Base-by-base conservation (phyloP, 2,888 invertebrate species). In the Ornithoptera priamus region DNA sequence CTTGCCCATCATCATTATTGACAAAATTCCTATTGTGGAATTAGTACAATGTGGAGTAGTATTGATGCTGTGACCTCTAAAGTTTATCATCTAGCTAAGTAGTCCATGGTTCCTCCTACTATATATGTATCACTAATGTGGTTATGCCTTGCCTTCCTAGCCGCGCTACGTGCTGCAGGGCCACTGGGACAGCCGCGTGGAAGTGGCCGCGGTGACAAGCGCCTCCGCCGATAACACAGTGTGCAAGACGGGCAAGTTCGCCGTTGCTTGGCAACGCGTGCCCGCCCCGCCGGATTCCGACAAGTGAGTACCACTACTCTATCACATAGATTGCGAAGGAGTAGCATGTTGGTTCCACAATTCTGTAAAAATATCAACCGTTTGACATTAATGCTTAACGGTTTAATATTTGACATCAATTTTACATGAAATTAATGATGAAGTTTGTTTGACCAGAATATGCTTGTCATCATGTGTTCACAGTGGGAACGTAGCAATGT, bases 151-250 rank as follows among this genome's bases (percentile, higher is more conserved):
- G n/a, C 12, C 18, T n/a, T 20, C 12, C 66, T 95, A 96, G 96
- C 97, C 89, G 89, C 96, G 93, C 94, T 96, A 95, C 94, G 94
- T 95, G 77, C 91, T 96, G 71, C 95, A 95, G 75, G 96, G 99
- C 56, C 97, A 97, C 73, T 99, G 99, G 99, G 99, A 99, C 92
- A 94, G 95, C 75, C 96, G 96, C 88, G 97, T 99, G 79, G 99
- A 99, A 93, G 97, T 97, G 74, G 98, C 99, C 68, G 96, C 97
- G 53, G 98, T 99, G 70, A 95, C 96, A 61, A 94, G 94, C 79
- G 94, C 95, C 70, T 94, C 95, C 72, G 79, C 94, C 75, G 94
- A 96, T 84, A 97, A 97, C 93, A 97, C 98, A 30, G 96, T 98
- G 10, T 97, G 99, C 89, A 97, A 98, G 93, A 98, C 99, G 20